Percentiles rank a stretch among this genome's conserved stretches.
phyloP scores from a whole-genome alignment of 2,113 vertebrate species.

The Peromyscus californicus region DNA sequence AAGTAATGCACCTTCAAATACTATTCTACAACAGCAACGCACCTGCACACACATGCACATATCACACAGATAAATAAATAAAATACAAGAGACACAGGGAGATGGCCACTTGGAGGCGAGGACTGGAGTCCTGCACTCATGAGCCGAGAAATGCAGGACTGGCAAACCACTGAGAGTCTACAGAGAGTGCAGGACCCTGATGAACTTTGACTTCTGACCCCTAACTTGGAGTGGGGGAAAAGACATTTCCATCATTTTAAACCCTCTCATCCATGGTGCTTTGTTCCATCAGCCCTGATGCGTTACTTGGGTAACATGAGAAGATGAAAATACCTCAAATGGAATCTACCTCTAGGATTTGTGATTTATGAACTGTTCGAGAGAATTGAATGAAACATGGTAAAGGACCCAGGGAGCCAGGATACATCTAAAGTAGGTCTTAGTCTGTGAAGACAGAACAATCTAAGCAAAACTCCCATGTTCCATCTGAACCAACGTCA shows the following conservation, averaged over 20 bases:
- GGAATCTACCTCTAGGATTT: neutral
- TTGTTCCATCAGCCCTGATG: neutral
- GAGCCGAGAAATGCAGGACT: neutral
- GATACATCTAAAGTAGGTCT: neutral
- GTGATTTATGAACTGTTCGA: neutral
- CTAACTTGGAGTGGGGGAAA: neutral
- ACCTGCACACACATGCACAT: neutral
- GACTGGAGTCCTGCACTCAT: too few relatives aligned
- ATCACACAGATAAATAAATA: neutral
- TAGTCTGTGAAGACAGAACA: conserved; percentile 54
- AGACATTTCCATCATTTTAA: neutral
- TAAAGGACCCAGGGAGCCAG: neutral
- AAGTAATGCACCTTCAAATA: too few relatives aligned
- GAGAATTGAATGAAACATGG: neutral
- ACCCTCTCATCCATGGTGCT: neutral
- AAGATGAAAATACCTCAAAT: neutral
- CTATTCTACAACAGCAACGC: neutral
- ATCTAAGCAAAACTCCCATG: neutral
- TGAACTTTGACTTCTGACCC: neutral
- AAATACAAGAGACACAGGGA: neutral
- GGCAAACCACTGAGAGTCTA: neutral
- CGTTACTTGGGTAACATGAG: neutral
- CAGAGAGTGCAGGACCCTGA: neutral
- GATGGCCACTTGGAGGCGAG: neutral
- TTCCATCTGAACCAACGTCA: conserved; percentile 27